Conservation (phyloP, 2,113 vertebrate genomes). For the Apodemus sylvaticus region DNA sequence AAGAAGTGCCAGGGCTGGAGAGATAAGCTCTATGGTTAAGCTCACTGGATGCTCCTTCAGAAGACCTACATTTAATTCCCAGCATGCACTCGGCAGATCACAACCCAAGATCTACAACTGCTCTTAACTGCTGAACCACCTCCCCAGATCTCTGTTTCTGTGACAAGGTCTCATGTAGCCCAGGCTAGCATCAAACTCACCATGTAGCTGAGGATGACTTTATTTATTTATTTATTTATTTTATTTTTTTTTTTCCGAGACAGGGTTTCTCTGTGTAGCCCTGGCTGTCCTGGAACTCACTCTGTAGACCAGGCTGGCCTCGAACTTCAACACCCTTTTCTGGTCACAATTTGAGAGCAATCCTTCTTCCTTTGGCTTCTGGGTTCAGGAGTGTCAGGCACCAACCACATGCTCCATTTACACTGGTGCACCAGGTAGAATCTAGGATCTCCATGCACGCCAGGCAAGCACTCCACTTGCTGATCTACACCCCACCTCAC, state of each 20-base stretch:
- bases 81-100: not conserved
- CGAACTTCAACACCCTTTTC: not conserved
- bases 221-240: too few relatives aligned
- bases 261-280: not conserved
- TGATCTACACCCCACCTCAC: not conserved
- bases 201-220: not conserved
- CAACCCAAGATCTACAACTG: not conserved
- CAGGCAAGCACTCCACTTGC: not conserved
- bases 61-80: not conserved
- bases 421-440: not conserved
- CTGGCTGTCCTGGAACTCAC: not conserved
- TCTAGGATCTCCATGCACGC: not conserved
- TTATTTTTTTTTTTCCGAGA: not conserved
- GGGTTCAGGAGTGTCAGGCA: not conserved
- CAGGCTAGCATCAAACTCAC: not conserved
- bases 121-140: not conserved
- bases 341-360: not conserved
- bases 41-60: not conserved
- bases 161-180: not conserved
- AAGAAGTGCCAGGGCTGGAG: not conserved
- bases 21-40: not conserved
- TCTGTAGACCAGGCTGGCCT: not conserved
- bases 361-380: not conserved
- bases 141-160: not conserved
- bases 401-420: not conserved